phyloP scores from a whole-genome alignment of 92 coral and sea anemone species.

The Metridium senile region DNA sequence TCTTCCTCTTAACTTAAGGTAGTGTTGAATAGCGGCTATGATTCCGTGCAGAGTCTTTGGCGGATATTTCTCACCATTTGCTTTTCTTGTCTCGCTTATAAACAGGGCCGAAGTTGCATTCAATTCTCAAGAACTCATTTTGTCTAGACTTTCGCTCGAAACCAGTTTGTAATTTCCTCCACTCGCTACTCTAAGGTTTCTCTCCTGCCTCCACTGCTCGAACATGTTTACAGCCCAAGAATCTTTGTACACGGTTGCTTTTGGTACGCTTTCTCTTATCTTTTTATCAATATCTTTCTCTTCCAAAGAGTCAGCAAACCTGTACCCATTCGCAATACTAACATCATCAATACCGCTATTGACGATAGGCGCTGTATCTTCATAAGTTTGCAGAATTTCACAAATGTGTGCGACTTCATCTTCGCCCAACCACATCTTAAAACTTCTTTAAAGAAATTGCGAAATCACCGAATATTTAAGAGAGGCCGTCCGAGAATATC shows the following conservation, averaged over 20 bases:
- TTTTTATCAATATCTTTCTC: background rate
- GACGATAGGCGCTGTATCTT: too few relatives aligned
- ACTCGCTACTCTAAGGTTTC: conserved; percentile 6
- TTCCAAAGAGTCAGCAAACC: background rate
- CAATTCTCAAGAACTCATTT: conserved; percentile 14
- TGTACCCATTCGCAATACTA: background rate
- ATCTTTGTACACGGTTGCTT: conserved; percentile 28
- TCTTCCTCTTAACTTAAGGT: conserved; percentile 1
- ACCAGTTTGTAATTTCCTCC: background rate
- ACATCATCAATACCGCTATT: background rate
- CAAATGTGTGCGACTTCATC: too few relatives aligned
- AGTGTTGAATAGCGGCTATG: conserved; percentile 41
- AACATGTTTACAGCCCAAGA: conserved; percentile 39
- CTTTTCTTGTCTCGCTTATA: conserved; percentile 19
- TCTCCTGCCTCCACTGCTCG: conserved; percentile 28
- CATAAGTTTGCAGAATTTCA: too few relatives aligned
- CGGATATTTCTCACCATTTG: conserved; percentile 27
- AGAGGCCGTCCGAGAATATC: too few relatives aligned
- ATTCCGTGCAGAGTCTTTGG: conserved; percentile 46
- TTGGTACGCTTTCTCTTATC: conserved; percentile 32
- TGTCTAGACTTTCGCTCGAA: background rate
- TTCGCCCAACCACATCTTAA: too few relatives aligned
- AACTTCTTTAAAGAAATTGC: too few relatives aligned
- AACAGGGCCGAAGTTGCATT: conserved; percentile 20
- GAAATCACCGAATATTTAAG: too few relatives aligned